Evolutionary conservation across 2,888 invertebrate genomes (phyloP).

Genomic region (Dicyrtomina minuta): DNA sequence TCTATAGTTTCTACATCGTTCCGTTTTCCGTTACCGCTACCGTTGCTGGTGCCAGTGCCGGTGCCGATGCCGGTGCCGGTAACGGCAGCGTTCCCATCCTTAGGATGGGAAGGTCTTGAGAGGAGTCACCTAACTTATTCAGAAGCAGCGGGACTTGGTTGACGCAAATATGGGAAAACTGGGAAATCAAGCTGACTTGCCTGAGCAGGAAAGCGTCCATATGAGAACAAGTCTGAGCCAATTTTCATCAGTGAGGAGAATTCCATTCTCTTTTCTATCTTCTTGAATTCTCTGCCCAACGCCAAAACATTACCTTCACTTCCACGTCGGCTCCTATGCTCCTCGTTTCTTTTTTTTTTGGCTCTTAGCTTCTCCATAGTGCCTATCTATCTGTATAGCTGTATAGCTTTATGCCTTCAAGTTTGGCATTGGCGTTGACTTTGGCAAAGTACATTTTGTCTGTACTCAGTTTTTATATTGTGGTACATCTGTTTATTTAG

Average conservation of each 20-base stretch:
- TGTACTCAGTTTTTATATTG: background rate
- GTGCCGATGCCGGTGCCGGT: too few species aligned
- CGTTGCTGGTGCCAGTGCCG: too few species aligned
- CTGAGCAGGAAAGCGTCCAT: conserved; percentile 25
- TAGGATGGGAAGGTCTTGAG: conserved; percentile 13
- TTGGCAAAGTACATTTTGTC: too few species aligned
- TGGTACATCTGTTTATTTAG: background rate
- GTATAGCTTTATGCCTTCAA: background rate
- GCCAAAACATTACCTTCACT: too few species aligned
- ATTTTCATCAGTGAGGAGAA: conserved; percentile 29
- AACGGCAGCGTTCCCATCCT: background rate
- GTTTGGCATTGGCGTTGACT: too few species aligned
- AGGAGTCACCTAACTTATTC: conserved; percentile 42
- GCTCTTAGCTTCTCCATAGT: background rate
- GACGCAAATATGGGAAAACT: conserved; percentile 48
- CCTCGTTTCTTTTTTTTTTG: background rate
- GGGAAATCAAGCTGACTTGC: conserved; percentile 42
- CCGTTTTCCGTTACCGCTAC: background rate
- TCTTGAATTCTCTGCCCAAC: background rate
- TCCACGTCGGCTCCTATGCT: background rate
- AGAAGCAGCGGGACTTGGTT: conserved; percentile 41
- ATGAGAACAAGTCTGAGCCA: conserved; percentile 8
- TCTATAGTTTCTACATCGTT: too few species aligned
- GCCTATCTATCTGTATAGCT: background rate
- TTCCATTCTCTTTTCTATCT: background rate